Evolutionary conservation across 2,888 invertebrate genomes (phyloP).

Genomic region (Xiphydria camelus): DNA sequence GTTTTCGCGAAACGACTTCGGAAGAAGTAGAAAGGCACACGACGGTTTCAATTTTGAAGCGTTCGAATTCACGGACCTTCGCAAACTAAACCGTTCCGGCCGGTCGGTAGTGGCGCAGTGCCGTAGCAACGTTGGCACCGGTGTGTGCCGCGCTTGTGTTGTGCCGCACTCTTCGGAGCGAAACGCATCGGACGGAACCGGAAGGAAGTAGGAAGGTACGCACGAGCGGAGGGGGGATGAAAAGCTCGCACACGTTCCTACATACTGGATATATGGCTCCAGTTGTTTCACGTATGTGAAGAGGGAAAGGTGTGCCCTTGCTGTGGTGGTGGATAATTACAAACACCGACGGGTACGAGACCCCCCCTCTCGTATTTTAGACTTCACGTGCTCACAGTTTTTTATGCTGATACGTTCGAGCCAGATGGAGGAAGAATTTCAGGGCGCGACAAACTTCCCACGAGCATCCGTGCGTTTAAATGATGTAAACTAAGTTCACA

Average conservation of each 20-base stretch:
- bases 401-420: too few species aligned
- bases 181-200: slow-evolving; percentile 51
- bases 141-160: slow-evolving; percentile 19
- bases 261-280: slow-evolving; percentile 8
- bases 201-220: slow-evolving; percentile 52
- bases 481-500: too few species aligned
- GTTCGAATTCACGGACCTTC: background rate
- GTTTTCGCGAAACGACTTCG: too few species aligned
- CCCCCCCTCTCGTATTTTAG: too few species aligned
- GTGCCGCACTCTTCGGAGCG: slow-evolving; percentile 46
- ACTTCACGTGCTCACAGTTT: too few species aligned
- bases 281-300: slow-evolving; percentile 16
- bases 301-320: slow-evolving; percentile 10
- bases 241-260: slow-evolving; percentile 23
- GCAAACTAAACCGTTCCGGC: slow-evolving; percentile 27
- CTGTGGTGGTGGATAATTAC: too few species aligned
- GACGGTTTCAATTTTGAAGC: too few species aligned
- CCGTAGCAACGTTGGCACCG: slow-evolving; percentile 18
- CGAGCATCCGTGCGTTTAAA: too few species aligned
- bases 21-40: too few species aligned
- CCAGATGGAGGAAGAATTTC: too few species aligned
- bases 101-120: slow-evolving; percentile 21
- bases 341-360: too few species aligned
- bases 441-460: too few species aligned
- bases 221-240: slow-evolving; percentile 35